These are phyloP conservation scores for Epinephelus malabaricus DNA, from an alignment of 2,797 vertebrate genomes.

Conservation along the genomic window DNA sequence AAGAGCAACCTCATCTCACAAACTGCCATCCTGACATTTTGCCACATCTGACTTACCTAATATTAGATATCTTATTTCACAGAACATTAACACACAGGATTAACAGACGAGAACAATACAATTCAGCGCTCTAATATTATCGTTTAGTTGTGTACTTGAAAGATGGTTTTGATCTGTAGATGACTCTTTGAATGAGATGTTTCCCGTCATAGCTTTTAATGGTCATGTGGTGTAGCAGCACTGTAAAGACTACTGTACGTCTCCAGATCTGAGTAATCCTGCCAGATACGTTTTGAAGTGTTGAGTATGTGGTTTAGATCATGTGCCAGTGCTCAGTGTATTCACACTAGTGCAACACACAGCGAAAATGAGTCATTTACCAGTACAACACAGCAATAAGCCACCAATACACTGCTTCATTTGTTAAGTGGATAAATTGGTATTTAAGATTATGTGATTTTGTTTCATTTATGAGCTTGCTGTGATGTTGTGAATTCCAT, in stretches of 20 bases:
- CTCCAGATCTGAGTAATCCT: slow-evolving; percentile 39
- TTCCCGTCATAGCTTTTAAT: slow-evolving; percentile 22
- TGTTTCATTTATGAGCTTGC: slow-evolving; percentile 65
- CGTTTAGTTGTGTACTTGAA: slow-evolving; percentile 4
- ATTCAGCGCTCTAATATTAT: slow-evolving; percentile 4
- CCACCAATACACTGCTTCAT: slow-evolving; percentile 60
- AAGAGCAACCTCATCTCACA: neutral
- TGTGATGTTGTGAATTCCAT: slow-evolving; percentile 69
- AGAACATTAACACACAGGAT: neutral
- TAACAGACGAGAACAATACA: slow-evolving; percentile 1
- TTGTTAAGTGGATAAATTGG: slow-evolving; percentile 68
- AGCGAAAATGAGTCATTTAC: slow-evolving; percentile 55
- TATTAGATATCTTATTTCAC: slow-evolving; percentile 22
- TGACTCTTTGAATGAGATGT: neutral
- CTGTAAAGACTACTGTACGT: slow-evolving; percentile 22
- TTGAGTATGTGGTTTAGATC: slow-evolving; percentile 63
- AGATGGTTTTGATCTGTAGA: slow-evolving; percentile 5
- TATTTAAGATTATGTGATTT: slow-evolving; percentile 72
- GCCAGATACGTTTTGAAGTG: slow-evolving; percentile 47
- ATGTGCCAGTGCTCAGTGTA: slow-evolving; percentile 55
- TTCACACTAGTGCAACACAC: slow-evolving; percentile 46
- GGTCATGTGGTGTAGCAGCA: slow-evolving; percentile 15
- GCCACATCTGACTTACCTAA: slow-evolving; percentile 9
- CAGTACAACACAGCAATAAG: slow-evolving; percentile 53
- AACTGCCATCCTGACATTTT: slow-evolving; percentile 10